Conservation (phyloP, 2,113 vertebrate genomes). For the Callorhinus ursinus region DNA sequence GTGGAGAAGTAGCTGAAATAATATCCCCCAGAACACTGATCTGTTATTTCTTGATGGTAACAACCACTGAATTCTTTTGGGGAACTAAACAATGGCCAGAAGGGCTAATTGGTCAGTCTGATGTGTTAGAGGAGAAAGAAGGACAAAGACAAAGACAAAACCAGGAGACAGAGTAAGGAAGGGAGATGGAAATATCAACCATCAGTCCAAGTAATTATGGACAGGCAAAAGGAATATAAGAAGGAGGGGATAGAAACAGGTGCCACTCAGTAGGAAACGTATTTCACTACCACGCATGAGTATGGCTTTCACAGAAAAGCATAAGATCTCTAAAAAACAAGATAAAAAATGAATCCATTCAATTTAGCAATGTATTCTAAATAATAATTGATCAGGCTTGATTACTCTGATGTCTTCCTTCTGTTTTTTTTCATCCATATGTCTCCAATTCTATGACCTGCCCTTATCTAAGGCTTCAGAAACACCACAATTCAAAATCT, state of each 20-base stretch:
- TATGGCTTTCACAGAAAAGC: background rate
- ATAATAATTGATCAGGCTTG: background rate
- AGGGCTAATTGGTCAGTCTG: background rate
- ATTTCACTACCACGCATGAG: background rate
- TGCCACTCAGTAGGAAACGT: background rate
- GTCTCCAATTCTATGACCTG: background rate
- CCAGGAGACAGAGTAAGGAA: background rate
- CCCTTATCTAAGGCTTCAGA: background rate
- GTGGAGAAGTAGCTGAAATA: background rate
- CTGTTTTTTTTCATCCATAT: background rate
- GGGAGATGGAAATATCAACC: background rate
- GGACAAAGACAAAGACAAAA: background rate
- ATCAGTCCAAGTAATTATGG: background rate
- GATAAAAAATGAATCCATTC: background rate
- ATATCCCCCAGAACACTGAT: background rate
- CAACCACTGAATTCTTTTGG: background rate
- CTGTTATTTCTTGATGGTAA: background rate
- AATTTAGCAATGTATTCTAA: slow-evolving; percentile 14
- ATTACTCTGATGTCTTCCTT: background rate
- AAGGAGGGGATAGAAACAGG: background rate
- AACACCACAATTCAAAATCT: background rate
- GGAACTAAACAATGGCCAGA: background rate
- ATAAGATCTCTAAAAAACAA: background rate
- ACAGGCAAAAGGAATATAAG: background rate
- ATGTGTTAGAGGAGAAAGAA: background rate